Base-by-base conservation (phyloP, 2,797 vertebrate species). In the Pagetopsis macropterus region DNA sequence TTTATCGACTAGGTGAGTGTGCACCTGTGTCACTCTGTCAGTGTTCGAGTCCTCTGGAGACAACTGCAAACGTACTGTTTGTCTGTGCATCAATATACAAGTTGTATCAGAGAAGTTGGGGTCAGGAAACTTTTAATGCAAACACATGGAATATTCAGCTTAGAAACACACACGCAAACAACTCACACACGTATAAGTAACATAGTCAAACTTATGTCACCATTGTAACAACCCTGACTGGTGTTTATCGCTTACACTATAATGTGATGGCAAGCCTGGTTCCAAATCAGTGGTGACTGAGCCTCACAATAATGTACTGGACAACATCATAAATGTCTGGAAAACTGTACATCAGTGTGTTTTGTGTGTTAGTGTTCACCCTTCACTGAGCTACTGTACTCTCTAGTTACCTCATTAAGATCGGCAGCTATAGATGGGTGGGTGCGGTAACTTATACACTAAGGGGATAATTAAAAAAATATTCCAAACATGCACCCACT, bases 1-100 rank as follows among this genome's bases (percentile, higher is more conserved):
- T 93, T 93, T 93, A 94, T 94, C 72, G 90, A 93, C 90, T 83
- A 46, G 73, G 84, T 70, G 78, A 84, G 76, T 62, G 45, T 72
- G 76, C 72, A 85, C 62, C 79, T 70, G 45, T 61, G 74, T 68
- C 72, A 76, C 65, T 76, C 76, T 79, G 73, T 80, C 84, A 75
- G 78, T 64, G 78, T 79, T 72, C n/a, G 40, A 75, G 78, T 81
- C 80, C 80, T 88, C 83, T 48, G 58, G 79, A 87, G 86, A 88
- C 72, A 65, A 71, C 75, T 58, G 58, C 70, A 82, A 78, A 70
- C 78, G 70, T 75, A 57, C 72, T 76, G 72, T 70, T 76, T 73
- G 77, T 81, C 76, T 68, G 60, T 44, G 66, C 65, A 65, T 87
- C 84, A 75, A 82, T 78, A 78, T 40, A 73, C 10, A 33, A 62